Evolutionary conservation across 2,113 vertebrate genomes (phyloP).

Genomic region (Centropus unirufus): DNA sequence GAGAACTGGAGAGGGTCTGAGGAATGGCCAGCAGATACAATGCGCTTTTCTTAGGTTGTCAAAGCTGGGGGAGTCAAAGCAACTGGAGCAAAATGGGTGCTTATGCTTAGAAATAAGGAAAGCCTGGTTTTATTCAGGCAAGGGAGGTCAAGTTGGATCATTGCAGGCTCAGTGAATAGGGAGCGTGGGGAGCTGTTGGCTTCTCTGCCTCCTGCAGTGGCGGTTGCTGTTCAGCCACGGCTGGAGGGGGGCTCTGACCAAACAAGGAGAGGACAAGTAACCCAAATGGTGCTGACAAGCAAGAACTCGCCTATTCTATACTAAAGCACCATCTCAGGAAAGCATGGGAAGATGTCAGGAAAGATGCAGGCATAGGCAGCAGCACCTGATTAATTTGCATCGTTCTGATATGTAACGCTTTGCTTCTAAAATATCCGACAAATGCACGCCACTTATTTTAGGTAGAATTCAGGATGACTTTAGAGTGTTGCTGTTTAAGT

Average conservation of each 20-base stretch:
- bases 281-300: background rate
- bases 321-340: background rate
- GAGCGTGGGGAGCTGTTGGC: background rate
- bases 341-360: background rate
- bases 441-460: background rate
- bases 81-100: background rate
- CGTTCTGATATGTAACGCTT: constrained; percentile 18
- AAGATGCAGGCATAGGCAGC: background rate
- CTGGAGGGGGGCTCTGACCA: background rate
- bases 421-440: background rate
- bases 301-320: background rate
- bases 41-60: background rate
- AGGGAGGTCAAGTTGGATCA: background rate
- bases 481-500: background rate
- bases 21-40: background rate
- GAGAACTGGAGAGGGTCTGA: background rate
- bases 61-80: background rate
- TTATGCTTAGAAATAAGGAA: background rate
- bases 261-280: background rate
- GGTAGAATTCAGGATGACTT: background rate
- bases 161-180: background rate
- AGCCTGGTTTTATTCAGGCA: background rate
- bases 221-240: fast-evolving
- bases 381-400: background rate
- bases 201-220: background rate